Conservation (phyloP, 2,797 vertebrate genomes). For the Girardinus metallicus region DNA sequence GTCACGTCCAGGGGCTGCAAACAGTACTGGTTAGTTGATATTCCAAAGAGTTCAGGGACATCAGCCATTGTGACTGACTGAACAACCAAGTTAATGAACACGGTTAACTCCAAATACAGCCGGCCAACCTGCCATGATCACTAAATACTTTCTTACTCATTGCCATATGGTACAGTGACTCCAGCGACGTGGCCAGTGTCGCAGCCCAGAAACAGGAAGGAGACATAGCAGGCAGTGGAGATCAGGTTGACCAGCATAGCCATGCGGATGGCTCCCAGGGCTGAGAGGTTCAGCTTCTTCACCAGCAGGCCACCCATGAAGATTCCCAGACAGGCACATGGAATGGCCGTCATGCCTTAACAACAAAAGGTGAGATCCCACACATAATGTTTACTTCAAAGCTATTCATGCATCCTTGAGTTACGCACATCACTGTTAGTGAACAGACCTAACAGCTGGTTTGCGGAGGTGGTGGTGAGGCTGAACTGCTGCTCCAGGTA, state of each 20-base stretch:
- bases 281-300: constrained; percentile 96
- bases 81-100: background rate
- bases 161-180: constrained; percentile 91
- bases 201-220: constrained; percentile 98
- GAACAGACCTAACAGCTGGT: constrained; percentile 94
- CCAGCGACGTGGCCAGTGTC: constrained; percentile 96
- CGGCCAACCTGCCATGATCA: background rate
- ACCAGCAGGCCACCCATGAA: constrained; percentile 97
- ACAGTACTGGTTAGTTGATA: background rate
- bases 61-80: background rate
- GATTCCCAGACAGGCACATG: constrained; percentile 96
- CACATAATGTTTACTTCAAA: background rate
- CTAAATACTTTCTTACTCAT: constrained; percentile 83
- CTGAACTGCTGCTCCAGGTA: constrained; percentile 99
- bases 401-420: background rate
- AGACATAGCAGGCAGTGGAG: constrained; percentile 95
- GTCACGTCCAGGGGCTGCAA: too few species aligned
- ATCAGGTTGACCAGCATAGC: constrained; percentile 98
- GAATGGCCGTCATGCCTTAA: constrained; percentile 97
- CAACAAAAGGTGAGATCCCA: background rate
- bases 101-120: too few species aligned
- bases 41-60: background rate
- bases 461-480: constrained; percentile 96
- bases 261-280: constrained; percentile 95
- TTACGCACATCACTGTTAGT: background rate